Percentiles rank a stretch among this genome's conserved stretches.
Evolutionary conservation across 1,140 invertebrate genomes (phyloP).

Genomic region (Drosophila ironensis): DNA sequence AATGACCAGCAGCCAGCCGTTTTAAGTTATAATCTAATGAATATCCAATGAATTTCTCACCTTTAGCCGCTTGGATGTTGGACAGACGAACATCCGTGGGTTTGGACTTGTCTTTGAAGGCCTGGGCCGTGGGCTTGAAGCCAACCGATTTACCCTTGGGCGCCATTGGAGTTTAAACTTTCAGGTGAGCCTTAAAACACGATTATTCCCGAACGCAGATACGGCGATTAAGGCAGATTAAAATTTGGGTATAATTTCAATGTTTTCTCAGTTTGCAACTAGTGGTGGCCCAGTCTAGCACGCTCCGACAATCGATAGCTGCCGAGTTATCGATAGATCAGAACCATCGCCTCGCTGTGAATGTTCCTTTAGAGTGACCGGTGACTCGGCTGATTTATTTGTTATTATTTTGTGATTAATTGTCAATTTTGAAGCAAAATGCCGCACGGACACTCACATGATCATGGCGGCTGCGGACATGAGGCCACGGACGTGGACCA

Average conservation of each 20-base stretch:
- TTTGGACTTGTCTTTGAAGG: constrained; percentile 95
- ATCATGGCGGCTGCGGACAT: constrained; percentile 66
- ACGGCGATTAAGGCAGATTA: constrained; percentile 71
- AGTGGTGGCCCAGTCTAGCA: not conserved
- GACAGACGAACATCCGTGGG: constrained; percentile 96
- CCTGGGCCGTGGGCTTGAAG: constrained; percentile 75
- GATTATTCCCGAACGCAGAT: constrained; percentile 45
- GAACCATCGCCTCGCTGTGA: not conserved
- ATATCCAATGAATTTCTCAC: constrained; percentile 84
- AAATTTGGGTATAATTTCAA: constrained; percentile 33
- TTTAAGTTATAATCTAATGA: constrained; percentile 10
- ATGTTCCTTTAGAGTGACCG: not conserved
- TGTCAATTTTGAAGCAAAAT: constrained; percentile 34
- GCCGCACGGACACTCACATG: constrained; percentile 78
- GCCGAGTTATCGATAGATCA: not conserved
- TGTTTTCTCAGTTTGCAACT: constrained; percentile 28
- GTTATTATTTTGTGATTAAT: constrained; percentile 14
- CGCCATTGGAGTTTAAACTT: constrained; percentile 61
- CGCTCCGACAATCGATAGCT: not conserved
- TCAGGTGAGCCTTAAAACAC: constrained; percentile 22
- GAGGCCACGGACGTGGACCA: constrained; percentile 83
- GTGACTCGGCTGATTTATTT: constrained; percentile 37
- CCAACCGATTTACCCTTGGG: constrained; percentile 70
- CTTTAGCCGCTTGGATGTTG: constrained; percentile 99
- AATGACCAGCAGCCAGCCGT: not conserved